Percentiles rank a stretch among this genome's conserved stretches.
These are phyloP conservation scores for Drosophila aldrichi DNA, from an alignment of 2,888 invertebrate species.

Conservation along the genomic window DNA sequence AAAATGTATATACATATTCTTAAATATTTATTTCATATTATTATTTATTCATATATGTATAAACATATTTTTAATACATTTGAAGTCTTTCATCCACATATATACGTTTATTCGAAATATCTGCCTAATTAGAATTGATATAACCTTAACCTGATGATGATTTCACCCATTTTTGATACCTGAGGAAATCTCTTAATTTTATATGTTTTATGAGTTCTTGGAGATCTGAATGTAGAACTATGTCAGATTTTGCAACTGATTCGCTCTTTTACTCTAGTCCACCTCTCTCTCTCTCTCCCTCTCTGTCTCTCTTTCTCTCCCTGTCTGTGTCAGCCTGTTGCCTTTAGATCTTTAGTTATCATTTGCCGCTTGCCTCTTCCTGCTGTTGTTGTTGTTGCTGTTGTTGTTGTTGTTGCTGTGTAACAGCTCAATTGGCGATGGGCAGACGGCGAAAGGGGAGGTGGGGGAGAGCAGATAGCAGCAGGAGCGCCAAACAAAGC, in stretches of 20 bases:
- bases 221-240: background rate
- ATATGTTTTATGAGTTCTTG: background rate
- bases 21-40: no score
- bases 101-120: background rate
- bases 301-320: no score
- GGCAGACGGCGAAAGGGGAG: constrained; percentile 23
- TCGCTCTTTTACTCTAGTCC: background rate
- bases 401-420: constrained; percentile 18
- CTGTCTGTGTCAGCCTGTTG: constrained; percentile 7
- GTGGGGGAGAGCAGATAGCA: constrained; percentile 14
- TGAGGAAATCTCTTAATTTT: no score
- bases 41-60: no score
- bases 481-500: constrained; percentile 46
- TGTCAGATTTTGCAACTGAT: background rate
- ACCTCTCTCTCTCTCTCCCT: background rate
- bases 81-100: no score
- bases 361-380: constrained; percentile 7
- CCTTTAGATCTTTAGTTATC: constrained; percentile 5
- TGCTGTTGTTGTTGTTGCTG: constrained; percentile 4
- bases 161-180: background rate
- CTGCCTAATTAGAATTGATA: constrained; percentile 1
- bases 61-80: no score
- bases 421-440: constrained; percentile 55
- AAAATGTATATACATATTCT: no score
- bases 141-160: background rate